Evolutionary conservation across 2,797 vertebrate genomes (phyloP).

Genomic region (Podarcis lilfordi): DNA sequence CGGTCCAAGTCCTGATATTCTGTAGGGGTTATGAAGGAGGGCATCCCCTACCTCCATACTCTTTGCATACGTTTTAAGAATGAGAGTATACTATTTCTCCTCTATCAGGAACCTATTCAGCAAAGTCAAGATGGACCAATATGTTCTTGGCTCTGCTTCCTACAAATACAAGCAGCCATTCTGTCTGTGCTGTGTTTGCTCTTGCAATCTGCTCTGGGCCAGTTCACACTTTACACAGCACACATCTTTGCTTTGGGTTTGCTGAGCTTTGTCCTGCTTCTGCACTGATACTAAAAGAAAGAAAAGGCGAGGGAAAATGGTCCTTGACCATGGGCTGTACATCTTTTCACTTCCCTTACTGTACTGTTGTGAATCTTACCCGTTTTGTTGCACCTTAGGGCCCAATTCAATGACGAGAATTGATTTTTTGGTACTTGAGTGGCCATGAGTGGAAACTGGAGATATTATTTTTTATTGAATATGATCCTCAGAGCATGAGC

Average conservation of each 20-base stretch:
- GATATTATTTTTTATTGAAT: conserved; percentile 71
- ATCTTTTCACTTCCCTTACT: conserved; percentile 46
- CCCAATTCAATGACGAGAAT: conserved; percentile 71
- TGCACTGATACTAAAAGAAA: neutral
- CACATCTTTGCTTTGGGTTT: neutral
- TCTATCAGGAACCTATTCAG: neutral
- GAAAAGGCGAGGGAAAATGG: neutral
- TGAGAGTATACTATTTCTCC: neutral
- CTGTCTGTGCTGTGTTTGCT: neutral
- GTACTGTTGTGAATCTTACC: conserved; percentile 53
- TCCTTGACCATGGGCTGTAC: neutral
- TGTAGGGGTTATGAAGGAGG: neutral
- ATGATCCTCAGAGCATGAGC: conserved; percentile 56
- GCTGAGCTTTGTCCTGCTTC: conserved; percentile 1
- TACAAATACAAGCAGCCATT: neutral
- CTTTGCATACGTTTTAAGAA: neutral
- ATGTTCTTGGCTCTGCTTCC: neutral
- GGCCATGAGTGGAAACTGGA: conserved; percentile 60
- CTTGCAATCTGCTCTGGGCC: neutral
- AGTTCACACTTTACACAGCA: neutral
- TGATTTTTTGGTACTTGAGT: conserved; percentile 75
- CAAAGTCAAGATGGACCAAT: too few relatives aligned
- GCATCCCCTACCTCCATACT: neutral
- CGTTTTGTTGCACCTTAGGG: conserved; percentile 70
- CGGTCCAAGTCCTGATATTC: neutral